These are phyloP conservation scores for Rhynchonycteris naso DNA, from an alignment of 2,797 vertebrate genomes.

Conservation along the genomic window DNA sequence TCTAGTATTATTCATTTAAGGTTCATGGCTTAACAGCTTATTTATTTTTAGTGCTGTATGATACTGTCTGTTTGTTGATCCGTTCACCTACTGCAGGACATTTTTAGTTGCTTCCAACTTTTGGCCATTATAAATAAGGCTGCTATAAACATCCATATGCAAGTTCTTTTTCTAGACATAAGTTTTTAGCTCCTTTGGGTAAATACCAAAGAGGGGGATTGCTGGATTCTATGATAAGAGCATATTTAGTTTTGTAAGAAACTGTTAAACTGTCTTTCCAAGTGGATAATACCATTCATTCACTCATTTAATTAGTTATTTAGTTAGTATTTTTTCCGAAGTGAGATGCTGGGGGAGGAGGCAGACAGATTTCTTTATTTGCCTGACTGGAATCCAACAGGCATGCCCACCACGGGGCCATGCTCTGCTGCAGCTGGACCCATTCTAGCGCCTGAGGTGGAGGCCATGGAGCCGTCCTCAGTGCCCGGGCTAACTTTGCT, in stretches of 20 bases:
- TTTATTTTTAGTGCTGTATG: conserved; percentile 55
- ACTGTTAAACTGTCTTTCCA: not conserved
- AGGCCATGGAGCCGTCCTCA: too few relatives aligned
- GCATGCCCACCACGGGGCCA: too few relatives aligned
- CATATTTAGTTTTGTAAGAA: conserved; percentile 32
- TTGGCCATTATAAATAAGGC: conserved; percentile 8
- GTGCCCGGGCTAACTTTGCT: too few relatives aligned
- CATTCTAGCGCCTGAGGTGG: too few relatives aligned
- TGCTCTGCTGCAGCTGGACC: too few relatives aligned
- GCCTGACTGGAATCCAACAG: too few relatives aligned
- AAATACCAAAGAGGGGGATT: not conserved
- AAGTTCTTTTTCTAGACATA: conserved; percentile 34
- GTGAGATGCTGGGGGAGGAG: too few relatives aligned
- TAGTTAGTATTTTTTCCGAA: too few relatives aligned
- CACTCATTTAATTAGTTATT: too few relatives aligned
- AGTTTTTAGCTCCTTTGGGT: not conserved
- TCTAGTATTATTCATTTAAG: not conserved
- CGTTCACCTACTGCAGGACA: not conserved
- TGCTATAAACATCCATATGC: not conserved
- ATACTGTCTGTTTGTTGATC: conserved; percentile 32
- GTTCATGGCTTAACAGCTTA: not conserved
- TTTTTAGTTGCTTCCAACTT: conserved; percentile 29
- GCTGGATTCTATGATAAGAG: not conserved
- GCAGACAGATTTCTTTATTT: too few relatives aligned
- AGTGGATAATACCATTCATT: not conserved